Conservation (phyloP, 2,797 vertebrate species). For the Craterocephalus amniculus region DNA sequence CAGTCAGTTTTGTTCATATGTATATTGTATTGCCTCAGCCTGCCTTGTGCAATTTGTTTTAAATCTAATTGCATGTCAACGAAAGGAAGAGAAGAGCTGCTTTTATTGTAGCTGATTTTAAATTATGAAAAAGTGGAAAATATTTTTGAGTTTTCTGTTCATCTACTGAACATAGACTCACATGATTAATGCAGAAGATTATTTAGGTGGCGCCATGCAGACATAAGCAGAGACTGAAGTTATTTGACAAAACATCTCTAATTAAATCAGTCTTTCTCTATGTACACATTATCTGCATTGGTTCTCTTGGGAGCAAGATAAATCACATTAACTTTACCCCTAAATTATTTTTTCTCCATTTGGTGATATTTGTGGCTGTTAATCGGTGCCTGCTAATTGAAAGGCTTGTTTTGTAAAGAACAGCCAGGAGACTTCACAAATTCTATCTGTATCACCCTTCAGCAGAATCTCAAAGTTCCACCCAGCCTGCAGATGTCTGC, state of each 20-base stretch:
- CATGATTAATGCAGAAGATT: slow-evolving; percentile 58
- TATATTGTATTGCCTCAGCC: neutral
- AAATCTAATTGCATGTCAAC: neutral
- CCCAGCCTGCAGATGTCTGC: slow-evolving; percentile 43
- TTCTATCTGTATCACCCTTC: slow-evolving; percentile 33
- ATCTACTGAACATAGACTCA: slow-evolving; percentile 16
- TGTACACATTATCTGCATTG: slow-evolving; percentile 48
- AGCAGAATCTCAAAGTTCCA: slow-evolving; percentile 22
- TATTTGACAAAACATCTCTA: slow-evolving; percentile 68
- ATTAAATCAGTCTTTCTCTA: slow-evolving; percentile 64
- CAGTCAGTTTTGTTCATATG: slow-evolving; percentile 24
- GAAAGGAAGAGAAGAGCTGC: slow-evolving; percentile 14
- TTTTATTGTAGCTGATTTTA: slow-evolving; percentile 20
- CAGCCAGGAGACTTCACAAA: slow-evolving; percentile 48
- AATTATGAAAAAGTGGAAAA: slow-evolving; percentile 12
- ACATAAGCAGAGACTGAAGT: slow-evolving; percentile 40
- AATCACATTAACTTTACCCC: slow-evolving; percentile 58
- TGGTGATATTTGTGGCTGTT: slow-evolving; percentile 54
- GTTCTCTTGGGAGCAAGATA: slow-evolving; percentile 51
- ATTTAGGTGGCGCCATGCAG: slow-evolving; percentile 45
- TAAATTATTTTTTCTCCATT: slow-evolving; percentile 51
- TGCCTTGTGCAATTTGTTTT: slow-evolving; percentile 7
- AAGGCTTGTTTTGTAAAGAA: slow-evolving; percentile 63
- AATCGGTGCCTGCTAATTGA: slow-evolving; percentile 64
- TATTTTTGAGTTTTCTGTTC: slow-evolving; percentile 18